These are phyloP conservation scores for Apotomis turbidana DNA, from an alignment of 2,888 invertebrate species.

Conservation along the genomic window DNA sequence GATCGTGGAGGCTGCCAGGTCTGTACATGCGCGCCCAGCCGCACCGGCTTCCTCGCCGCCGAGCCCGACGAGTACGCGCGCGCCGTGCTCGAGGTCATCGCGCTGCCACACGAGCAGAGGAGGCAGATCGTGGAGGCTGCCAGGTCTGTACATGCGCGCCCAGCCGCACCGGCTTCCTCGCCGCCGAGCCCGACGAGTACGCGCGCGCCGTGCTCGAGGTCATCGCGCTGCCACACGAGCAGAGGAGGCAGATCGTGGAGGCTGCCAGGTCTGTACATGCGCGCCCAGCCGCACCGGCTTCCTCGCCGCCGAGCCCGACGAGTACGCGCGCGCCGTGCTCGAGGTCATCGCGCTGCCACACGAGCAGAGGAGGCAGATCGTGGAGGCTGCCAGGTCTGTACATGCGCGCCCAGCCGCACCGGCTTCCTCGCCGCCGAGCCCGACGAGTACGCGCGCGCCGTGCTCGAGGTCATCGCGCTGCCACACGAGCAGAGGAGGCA, in stretches of 20 bases:
- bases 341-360: slow-evolving; percentile 86
- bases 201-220: slow-evolving; percentile 88
- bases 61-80: slow-evolving; percentile 92
- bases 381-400: slow-evolving; percentile 88
- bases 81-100: slow-evolving; percentile 87
- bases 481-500: slow-evolving; percentile 81
- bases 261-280: slow-evolving; percentile 87
- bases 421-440: slow-evolving; percentile 93
- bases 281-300: slow-evolving; percentile 90
- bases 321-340: slow-evolving; percentile 90
- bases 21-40: slow-evolving; percentile 81
- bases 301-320: slow-evolving; percentile 90
- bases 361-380: slow-evolving; percentile 84
- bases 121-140: slow-evolving; percentile 88
- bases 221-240: slow-evolving; percentile 85
- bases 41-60: slow-evolving; percentile 92
- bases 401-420: slow-evolving; percentile 86
- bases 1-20: slow-evolving; percentile 90
- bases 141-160: slow-evolving; percentile 84
- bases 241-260: slow-evolving; percentile 85
- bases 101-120: slow-evolving; percentile 84
- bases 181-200: slow-evolving; percentile 90
- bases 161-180: slow-evolving; percentile 91
- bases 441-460: slow-evolving; percentile 90
- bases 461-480: slow-evolving; percentile 88